Evolutionary conservation across 2,797 vertebrate genomes (phyloP), one percentile per base, ranked within the genome.

Genomic region (Syncerus caffer): DNA sequence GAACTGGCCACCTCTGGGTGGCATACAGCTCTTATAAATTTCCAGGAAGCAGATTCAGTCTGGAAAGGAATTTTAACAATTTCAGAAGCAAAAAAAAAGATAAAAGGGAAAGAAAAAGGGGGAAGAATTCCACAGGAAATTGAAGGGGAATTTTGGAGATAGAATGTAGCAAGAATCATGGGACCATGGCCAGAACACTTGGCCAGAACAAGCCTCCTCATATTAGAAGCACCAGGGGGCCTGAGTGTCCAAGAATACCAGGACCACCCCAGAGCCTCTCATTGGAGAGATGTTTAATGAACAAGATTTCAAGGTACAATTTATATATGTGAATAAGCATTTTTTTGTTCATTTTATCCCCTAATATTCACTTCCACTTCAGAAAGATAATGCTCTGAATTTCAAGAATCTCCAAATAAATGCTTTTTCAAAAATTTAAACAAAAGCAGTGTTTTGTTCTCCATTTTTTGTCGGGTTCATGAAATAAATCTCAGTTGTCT

Each of bases 101-200:
- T 60, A 87, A 86, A 97, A 92, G 27, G 42, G 51, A 60, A 90
- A 78, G 15, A 45, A 51, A n/a, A 57, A 78, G 60, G 34, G 27
- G 19, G 89, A 94, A 96, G 89, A 92, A 97, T 95, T 95, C 95
- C 94, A 95, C 92, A 97, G 96, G 95, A 97, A 97, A 98, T 87
- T 93, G 84, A 95, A 87, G 84, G 89, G 92, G 97, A 97, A 97
- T 97, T 89, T 92, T 89, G 89, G 95, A 97, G 91, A 94, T 1
- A 88, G 87, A 86, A 85, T 85, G 76, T 2, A 95, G 90, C 94
- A 84, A 85, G 85, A 51, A 4, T 90, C 67, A 2, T 0, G 76
- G 95, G 92, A 27, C 51, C 7, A 2, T 0, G 34, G 90, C 96
- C 95, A 92, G 82, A 67, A 89, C 42, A 85, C 87, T 12, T 15